Evolutionary conservation across 2,113 vertebrate species (phyloP), one percentile per base, ranked within the genome.

Genomic region (Spea multiplicata): DNA sequence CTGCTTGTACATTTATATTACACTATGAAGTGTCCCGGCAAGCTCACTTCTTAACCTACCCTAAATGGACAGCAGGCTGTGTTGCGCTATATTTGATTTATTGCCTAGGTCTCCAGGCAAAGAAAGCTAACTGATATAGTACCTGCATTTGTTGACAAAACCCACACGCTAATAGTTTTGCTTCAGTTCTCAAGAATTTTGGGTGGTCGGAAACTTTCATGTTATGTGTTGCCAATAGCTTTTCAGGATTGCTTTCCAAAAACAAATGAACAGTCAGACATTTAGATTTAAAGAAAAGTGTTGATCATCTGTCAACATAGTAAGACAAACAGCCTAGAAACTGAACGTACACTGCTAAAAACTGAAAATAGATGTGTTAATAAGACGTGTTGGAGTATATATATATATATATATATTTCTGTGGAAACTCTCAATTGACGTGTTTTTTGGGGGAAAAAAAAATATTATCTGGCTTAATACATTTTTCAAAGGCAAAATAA

Each of bases 61-160:
- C 59, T 48, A 76, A 69, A 67, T 69, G 46, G 75, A 70, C 14
- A 49, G n/a, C 5, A 12, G 55, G 66, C 53, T n/a, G 8, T 6
- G 6, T 6, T n/a, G 47, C 14, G n/a, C n/a, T 59, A 16, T n/a
- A n/a, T 3, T 6, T 59, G 75, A 77, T 62, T 76, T 76, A 76
- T 16, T 30, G 52, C 6, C 12, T 5, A 16, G 52, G 14, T 6
- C 1, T 30, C 4, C 44, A 8, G 9, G 8, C 10, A 44, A 44
- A 14, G n/a, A 69, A 48, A 48, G 47, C 50, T 76, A 2, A 59
- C 52, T n/a, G 7, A 45, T 55, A 6, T 12, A 66, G 7, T 66
- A 52, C 66, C 45, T 57, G n/a, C 48, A 67, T n/a, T 8, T 14
- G 46, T 66, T 44, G 49, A 9, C 52, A 48, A 78, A 50, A 52